These are phyloP conservation scores for Pyralis farinalis DNA, from an alignment of 2,888 invertebrate species.

Conservation along the genomic window DNA sequence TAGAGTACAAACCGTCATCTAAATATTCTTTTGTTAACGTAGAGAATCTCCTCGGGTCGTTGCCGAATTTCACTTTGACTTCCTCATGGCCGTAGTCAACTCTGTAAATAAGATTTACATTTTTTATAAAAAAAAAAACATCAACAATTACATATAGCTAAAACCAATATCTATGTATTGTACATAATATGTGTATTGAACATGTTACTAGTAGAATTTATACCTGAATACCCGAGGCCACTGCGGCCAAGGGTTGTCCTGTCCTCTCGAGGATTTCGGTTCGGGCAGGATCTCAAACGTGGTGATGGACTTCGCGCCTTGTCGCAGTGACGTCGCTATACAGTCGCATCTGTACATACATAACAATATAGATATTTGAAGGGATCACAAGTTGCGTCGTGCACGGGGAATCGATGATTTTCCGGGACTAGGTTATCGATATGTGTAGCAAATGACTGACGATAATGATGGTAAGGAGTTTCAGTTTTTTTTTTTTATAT, in stretches of 20 bases:
- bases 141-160: too few species aligned
- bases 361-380: too few species aligned
- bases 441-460: too few species aligned
- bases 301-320: constrained; percentile 95
- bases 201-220: too few species aligned
- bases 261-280: constrained; percentile 89
- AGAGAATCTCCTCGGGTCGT: constrained; percentile 96
- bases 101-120: constrained; percentile 48
- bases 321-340: constrained; percentile 96
- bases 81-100: constrained; percentile 99
- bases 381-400: too few species aligned
- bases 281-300: constrained; percentile 98
- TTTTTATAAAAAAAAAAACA: too few species aligned
- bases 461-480: too few species aligned
- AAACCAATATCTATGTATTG: too few species aligned
- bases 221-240: constrained; percentile 97
- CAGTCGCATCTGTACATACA: constrained; percentile 89
- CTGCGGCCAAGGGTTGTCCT: constrained; percentile 99
- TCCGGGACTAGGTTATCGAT: too few species aligned
- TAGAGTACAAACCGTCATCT: constrained; percentile 87
- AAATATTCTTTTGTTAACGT: constrained; percentile 97
- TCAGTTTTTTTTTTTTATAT: too few species aligned
- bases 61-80: constrained; percentile 93
- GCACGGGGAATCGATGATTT: too few species aligned
- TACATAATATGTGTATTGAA: too few species aligned